These are phyloP conservation scores for Drosophila lacicola DNA, from an alignment of 2,888 invertebrate species.

Conservation along the genomic window DNA sequence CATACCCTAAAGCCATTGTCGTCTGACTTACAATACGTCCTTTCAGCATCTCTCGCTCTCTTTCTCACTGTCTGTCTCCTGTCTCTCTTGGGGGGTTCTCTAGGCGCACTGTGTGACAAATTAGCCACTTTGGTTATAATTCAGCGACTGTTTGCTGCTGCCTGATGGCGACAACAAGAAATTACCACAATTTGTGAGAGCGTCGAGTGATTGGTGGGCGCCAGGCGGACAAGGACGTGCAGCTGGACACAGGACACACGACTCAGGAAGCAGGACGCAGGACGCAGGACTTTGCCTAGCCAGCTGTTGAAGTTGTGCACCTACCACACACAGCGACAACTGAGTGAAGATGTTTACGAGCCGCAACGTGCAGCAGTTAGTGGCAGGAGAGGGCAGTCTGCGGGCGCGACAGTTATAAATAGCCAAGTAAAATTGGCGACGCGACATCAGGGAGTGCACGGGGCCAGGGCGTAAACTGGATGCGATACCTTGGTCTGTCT, in stretches of 20 bases:
- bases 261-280: too few relatives aligned
- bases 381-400: slow-evolving; percentile 2
- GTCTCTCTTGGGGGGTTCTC: slow-evolving; percentile 8
- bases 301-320: slow-evolving; percentile 51
- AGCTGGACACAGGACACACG: slow-evolving; percentile 5
- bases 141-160: slow-evolving; percentile 59
- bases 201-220: slow-evolving; percentile 74
- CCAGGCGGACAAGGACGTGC: slow-evolving; percentile 38
- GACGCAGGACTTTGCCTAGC: slow-evolving; percentile 25
- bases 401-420: slow-evolving; percentile 75
- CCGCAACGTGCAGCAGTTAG: background rate
- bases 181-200: slow-evolving; percentile 77
- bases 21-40: slow-evolving; percentile 25
- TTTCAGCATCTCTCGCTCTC: background rate
- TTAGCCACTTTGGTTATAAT: slow-evolving; percentile 79
- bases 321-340: slow-evolving; percentile 45
- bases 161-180: slow-evolving; percentile 78
- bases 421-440: slow-evolving; percentile 74
- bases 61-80: slow-evolving; percentile 4
- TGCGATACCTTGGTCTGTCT: slow-evolving; percentile 59
- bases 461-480: slow-evolving; percentile 28
- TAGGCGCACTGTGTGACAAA: slow-evolving; percentile 63
- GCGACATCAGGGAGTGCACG: slow-evolving; percentile 32
- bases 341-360: slow-evolving; percentile 65
- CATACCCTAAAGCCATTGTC: slow-evolving; percentile 36